Percentiles rank a stretch among this genome's conserved stretches.
Evolutionary conservation across 2,888 invertebrate species (phyloP).

Genomic region (Drosophila neotestacea): DNA sequence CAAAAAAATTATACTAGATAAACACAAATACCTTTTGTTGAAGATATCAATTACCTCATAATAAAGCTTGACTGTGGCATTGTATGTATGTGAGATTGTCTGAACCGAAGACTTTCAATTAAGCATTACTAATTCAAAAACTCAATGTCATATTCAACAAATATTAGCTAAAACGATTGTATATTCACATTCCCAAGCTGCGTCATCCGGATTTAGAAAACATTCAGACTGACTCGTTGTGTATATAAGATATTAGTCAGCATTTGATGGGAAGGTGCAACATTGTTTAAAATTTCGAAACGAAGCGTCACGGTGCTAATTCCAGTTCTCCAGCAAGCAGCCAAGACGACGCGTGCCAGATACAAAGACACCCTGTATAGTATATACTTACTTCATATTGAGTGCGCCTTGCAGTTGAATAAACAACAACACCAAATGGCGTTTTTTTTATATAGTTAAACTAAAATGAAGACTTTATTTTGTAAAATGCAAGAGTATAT

Average conservation of each 20-base stretch:
- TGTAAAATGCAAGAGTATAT: conserved; percentile 82
- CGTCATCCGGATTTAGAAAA: conserved; percentile 31
- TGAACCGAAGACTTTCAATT: conserved; percentile 27
- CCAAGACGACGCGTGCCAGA: conserved; percentile 55
- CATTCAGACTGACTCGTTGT: conserved; percentile 17
- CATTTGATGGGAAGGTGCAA: conserved; percentile 24
- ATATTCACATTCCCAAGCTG: conserved; percentile 41
- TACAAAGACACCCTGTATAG: conserved; percentile 62
- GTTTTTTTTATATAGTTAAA: conserved; percentile 73
- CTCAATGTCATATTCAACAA: conserved; percentile 6
- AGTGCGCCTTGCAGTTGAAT: conserved; percentile 43
- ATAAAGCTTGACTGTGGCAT: conserved; percentile 13
- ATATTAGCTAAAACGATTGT: conserved; percentile 29
- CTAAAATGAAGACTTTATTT: conserved; percentile 83
- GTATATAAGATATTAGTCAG: conserved; percentile 66
- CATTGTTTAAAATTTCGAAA: conserved; percentile 51
- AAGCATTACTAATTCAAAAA: conserved; percentile 20
- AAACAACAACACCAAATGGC: conserved; percentile 56
- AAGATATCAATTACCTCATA: conserved; percentile 29
- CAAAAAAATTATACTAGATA: not conserved
- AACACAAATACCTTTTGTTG: conserved; percentile 13
- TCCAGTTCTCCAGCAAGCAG: conserved; percentile 18
- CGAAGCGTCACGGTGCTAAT: conserved; percentile 65
- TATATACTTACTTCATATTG: conserved; percentile 18
- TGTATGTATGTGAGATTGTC: conserved; percentile 1